Evolutionary conservation across 2,888 invertebrate genomes (phyloP).

Genomic region (Zootermopsis nevadensis): DNA sequence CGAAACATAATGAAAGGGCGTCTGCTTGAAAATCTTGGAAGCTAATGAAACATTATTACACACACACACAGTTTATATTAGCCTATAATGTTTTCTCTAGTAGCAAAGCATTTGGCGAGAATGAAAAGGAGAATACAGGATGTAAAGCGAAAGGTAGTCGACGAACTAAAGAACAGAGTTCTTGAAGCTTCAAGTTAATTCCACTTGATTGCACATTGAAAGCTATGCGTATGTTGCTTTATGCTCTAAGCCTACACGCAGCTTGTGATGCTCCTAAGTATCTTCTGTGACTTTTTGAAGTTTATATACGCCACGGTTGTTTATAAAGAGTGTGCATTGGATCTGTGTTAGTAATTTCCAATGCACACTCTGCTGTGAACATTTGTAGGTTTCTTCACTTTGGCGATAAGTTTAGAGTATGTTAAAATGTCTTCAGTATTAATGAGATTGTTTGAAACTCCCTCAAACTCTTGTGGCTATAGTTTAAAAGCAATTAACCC

Average conservation of each 20-base stretch:
- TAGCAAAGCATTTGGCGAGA: conserved; percentile 1
- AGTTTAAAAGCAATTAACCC: too few species aligned
- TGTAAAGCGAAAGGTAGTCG: not conserved
- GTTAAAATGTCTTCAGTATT: not conserved
- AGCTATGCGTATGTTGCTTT: not conserved
- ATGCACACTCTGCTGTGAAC: not conserved
- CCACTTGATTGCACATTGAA: conserved; percentile 24
- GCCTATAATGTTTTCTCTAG: not conserved
- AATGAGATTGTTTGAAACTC: not conserved
- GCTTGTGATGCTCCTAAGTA: not conserved
- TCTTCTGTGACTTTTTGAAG: not conserved
- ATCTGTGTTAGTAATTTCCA: not conserved
- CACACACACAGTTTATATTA: conserved; percentile 6
- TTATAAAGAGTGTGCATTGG: not conserved
- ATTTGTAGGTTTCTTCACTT: not conserved
- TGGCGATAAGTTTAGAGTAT: not conserved
- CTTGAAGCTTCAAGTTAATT: conserved; percentile 31
- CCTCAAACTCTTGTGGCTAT: too few species aligned
- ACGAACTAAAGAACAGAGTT: not conserved
- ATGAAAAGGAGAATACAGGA: not conserved
- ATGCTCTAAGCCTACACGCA: not conserved
- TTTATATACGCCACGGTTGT: not conserved
- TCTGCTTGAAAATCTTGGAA: conserved; percentile 23
- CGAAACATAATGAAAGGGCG: conserved; percentile 31
- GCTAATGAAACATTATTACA: conserved; percentile 38